phyloP scores from a whole-genome alignment of 2,113 vertebrate genomes.

The Burhinus oedicnemus region DNA sequence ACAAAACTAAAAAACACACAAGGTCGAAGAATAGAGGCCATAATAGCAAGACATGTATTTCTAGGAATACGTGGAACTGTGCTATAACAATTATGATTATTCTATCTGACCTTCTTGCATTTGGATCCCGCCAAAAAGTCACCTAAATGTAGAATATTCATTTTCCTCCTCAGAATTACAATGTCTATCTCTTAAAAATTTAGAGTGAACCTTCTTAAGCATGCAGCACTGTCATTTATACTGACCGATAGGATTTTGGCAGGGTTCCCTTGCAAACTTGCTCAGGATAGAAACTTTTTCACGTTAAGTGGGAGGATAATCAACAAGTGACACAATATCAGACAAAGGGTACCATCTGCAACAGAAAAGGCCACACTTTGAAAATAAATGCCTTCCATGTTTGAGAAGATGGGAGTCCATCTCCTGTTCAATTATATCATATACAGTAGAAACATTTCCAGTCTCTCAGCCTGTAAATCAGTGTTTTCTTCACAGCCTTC shows the following conservation, averaged over 20 bases:
- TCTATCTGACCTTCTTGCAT: not conserved
- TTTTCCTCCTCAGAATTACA: not conserved
- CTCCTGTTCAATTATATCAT: not conserved
- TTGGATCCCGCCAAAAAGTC: not conserved
- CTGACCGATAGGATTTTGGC: not conserved
- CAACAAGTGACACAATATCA: not conserved
- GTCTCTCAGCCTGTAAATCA: not conserved
- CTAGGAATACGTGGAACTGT: not conserved
- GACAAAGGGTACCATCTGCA: not conserved
- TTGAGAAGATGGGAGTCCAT: not conserved
- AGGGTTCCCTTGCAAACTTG: not conserved
- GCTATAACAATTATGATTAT: not conserved
- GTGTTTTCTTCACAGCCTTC: not conserved
- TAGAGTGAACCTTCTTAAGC: not conserved
- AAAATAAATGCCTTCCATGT: not conserved
- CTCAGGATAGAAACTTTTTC: not conserved
- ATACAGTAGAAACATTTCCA: not conserved
- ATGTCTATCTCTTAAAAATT: not conserved
- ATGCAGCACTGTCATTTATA: not conserved
- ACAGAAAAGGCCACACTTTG: not conserved
- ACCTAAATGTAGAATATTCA: not conserved
- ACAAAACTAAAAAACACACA: fast-evolving
- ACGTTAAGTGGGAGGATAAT: not conserved
- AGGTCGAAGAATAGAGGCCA: not conserved
- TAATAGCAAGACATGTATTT: not conserved